Evolutionary conservation across 2,113 vertebrate genomes (phyloP).

Genomic region (Oreochromis niloticus): DNA sequence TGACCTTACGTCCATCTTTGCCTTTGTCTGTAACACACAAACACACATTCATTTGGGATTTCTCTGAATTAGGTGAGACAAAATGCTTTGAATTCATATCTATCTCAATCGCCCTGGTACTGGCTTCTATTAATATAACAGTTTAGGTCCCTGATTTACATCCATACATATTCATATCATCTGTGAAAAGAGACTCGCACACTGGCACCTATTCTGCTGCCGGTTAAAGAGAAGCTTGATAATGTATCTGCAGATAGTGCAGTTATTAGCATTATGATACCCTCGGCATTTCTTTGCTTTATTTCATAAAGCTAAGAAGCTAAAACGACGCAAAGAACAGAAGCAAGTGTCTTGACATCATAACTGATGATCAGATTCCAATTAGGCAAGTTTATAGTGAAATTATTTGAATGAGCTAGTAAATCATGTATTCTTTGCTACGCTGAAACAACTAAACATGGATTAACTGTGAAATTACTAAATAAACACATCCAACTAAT

Average conservation of each 20-base stretch:
- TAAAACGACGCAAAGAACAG: background rate
- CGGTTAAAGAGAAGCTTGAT: conserved; percentile 17
- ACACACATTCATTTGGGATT: background rate
- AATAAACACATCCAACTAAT: background rate
- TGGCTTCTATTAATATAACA: background rate
- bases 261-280: conserved; percentile 37
- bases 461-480: background rate
- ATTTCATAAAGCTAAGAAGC: background rate
- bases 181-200: background rate
- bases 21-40: background rate
- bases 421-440: background rate
- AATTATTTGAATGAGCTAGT: background rate
- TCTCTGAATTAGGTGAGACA: background rate
- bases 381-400: background rate
- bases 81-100: background rate
- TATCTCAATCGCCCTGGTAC: background rate
- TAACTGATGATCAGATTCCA: background rate
- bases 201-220: background rate
- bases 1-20: background rate
- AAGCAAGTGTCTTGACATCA: background rate
- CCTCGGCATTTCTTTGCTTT: background rate
- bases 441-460: background rate
- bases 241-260: conserved; percentile 2
- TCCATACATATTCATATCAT: background rate
- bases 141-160: background rate